These are phyloP conservation scores for Actinernus sp. DNA, from an alignment of 92 coral and sea anemone genomes.

Conservation along the genomic window DNA sequence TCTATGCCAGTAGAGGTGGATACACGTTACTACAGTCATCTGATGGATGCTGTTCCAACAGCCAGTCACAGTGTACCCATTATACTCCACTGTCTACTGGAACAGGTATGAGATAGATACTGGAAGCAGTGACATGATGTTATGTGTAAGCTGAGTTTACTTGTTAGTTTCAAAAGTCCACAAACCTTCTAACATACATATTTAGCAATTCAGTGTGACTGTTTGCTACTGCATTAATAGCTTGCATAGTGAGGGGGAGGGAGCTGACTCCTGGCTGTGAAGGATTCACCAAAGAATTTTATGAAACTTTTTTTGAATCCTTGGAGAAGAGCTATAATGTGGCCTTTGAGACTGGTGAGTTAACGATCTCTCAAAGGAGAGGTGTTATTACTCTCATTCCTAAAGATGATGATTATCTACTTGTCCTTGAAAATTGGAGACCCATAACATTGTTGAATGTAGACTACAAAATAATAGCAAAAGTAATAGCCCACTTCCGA, in stretches of 20 bases:
- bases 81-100: constrained; percentile 88
- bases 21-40: constrained; percentile 88
- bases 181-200: no score
- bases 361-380: constrained; percentile 18
- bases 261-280: not conserved
- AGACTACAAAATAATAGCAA: no score
- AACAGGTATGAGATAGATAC: constrained; percentile 84
- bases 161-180: no score
- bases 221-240: no score
- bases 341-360: constrained; percentile 1
- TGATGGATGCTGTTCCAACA: constrained; percentile 84
- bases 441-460: no score
- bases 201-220: no score
- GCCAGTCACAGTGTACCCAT: constrained; percentile 93
- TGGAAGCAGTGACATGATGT: no score
- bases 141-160: no score
- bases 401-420: not conserved
- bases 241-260: no score
- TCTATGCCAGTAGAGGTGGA: constrained; percentile 77
- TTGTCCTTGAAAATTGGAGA: no score
- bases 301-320: constrained; percentile 1
- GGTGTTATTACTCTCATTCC: constrained; percentile 5
- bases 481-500: no score
- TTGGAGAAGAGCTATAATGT: not conserved
- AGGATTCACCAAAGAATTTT: constrained; percentile 2